Evolutionary conservation across 2,113 vertebrate species (phyloP).

Genomic region (Nothoprocta pentlandii): DNA sequence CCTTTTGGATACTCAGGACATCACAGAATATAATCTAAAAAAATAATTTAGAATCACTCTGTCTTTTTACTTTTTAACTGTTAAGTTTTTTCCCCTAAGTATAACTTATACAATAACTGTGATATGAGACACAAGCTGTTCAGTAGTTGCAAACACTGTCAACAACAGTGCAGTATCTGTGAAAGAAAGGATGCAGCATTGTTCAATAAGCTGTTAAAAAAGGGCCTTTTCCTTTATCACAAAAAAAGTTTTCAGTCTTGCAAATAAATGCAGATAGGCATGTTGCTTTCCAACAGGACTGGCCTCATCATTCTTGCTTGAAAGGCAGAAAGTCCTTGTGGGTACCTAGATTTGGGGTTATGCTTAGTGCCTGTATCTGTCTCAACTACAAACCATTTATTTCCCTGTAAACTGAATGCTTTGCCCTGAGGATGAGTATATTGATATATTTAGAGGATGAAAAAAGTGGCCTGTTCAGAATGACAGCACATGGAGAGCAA

Average conservation of each 20-base stretch:
- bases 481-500: neutral
- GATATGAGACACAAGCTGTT: neutral
- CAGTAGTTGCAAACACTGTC: neutral
- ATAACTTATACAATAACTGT: neutral
- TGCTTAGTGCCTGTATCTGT: neutral
- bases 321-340: neutral
- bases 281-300: neutral
- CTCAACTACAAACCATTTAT: neutral
- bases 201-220: neutral
- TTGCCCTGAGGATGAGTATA: neutral
- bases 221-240: neutral
- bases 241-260: neutral
- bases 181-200: neutral
- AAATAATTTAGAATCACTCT: neutral
- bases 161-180: neutral
- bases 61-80: neutral
- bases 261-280: neutral
- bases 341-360: neutral
- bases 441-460: fast-evolving
- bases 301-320: neutral
- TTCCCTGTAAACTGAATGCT: neutral
- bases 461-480: neutral
- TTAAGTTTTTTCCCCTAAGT: neutral
- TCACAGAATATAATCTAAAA: neutral
- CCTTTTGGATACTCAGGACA: neutral